Evolutionary conservation across 1,140 invertebrate species (phyloP).

Genomic region (Drosophila nigrodunni): DNA sequence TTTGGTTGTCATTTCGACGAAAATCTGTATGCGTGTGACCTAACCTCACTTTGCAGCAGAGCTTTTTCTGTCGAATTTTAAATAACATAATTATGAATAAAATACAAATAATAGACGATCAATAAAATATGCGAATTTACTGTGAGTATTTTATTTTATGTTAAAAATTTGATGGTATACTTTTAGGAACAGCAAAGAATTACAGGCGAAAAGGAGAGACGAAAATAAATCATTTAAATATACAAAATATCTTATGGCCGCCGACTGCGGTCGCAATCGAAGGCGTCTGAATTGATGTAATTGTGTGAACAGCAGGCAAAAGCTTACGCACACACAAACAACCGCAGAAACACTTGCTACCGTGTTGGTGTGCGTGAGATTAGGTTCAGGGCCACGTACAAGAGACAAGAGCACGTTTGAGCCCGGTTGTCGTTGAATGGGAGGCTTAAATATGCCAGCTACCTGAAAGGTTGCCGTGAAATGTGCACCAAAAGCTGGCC

Average conservation of each 20-base stretch:
- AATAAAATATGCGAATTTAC: constrained; percentile 2
- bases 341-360: not conserved
- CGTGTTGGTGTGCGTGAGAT: constrained; percentile 4
- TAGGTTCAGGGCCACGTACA: constrained; percentile 7
- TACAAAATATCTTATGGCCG: not conserved
- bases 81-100: not conserved
- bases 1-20: constrained; percentile 24
- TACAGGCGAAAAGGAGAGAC: not conserved
- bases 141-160: not conserved
- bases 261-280: constrained; percentile 10
- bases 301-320: constrained; percentile 17
- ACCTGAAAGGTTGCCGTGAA: constrained; percentile 29
- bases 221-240: constrained; percentile 6
- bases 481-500: constrained; percentile 36
- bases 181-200: constrained; percentile 16
- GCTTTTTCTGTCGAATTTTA: not conserved
- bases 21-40: constrained; percentile 23
- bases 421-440: constrained; percentile 3
- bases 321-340: constrained; percentile 7
- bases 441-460: constrained; percentile 23
- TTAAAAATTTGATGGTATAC: constrained; percentile 14
- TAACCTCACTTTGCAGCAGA: constrained; percentile 29
- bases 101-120: constrained; percentile 15
- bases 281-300: constrained; percentile 34
- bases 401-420: not conserved